These are phyloP conservation scores for Drosophila nigritarsus DNA, from an alignment of 2,888 invertebrate genomes.

Conservation along the genomic window DNA sequence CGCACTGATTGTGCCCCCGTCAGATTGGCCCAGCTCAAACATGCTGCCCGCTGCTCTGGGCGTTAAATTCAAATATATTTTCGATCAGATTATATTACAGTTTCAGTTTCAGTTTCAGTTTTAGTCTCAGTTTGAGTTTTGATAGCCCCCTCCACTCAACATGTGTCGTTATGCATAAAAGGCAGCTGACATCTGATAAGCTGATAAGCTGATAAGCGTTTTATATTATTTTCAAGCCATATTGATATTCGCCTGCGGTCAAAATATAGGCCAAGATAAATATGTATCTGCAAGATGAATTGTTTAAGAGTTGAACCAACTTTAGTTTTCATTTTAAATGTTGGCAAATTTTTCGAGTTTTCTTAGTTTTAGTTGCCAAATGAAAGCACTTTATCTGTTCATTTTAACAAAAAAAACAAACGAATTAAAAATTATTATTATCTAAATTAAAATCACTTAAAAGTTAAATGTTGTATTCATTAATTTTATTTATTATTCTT, in stretches of 20 bases:
- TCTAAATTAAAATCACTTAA: neutral
- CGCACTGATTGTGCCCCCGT: constrained; percentile 69
- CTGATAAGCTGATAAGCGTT: constrained; percentile 61
- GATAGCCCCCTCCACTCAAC: constrained; percentile 23
- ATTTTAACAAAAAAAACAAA: neutral
- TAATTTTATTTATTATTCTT: neutral
- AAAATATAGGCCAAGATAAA: neutral
- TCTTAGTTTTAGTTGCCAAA: neutral
- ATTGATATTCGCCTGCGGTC: neutral
- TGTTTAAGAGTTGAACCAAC: neutral
- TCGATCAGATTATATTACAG: constrained; percentile 59
- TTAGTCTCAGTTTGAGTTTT: constrained; percentile 18
- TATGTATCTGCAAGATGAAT: neutral
- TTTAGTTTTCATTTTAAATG: too few relatives aligned
- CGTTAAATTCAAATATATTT: constrained; percentile 54
- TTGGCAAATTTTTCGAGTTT: neutral
- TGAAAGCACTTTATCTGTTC: neutral
- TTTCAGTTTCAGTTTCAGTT: constrained; percentile 20
- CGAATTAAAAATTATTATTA: neutral
- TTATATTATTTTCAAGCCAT: constrained; percentile 29
- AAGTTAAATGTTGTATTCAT: neutral
- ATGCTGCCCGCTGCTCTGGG: constrained; percentile 36
- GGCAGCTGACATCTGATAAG: constrained; percentile 60
- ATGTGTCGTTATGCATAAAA: constrained; percentile 51
- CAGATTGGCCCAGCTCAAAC: constrained; percentile 8